These are phyloP conservation scores for Cranoglanis bouderius DNA, from an alignment of 2,113 vertebrate species.

Conservation along the genomic window DNA sequence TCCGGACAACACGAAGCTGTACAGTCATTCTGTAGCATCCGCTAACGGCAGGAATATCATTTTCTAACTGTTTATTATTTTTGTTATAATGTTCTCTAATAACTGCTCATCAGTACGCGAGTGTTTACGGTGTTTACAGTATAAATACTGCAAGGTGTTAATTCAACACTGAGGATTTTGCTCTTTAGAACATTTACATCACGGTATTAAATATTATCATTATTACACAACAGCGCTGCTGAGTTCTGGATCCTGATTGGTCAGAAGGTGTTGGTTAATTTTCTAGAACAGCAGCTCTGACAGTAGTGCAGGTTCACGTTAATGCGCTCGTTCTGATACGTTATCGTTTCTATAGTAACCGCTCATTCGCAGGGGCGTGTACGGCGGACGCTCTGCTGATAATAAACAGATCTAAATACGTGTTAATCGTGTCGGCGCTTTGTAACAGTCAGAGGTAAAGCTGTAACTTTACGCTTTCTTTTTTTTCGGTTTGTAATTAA, in stretches of 20 bases:
- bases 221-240: not conserved
- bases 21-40: not conserved
- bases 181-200: not conserved
- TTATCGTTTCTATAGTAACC: not conserved
- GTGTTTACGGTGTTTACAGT: not conserved
- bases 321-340: not conserved
- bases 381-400: not conserved
- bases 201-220: not conserved
- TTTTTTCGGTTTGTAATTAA: no score
- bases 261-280: not conserved
- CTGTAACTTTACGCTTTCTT: no score
- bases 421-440: not conserved
- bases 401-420: not conserved
- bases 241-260: not conserved
- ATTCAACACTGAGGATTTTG: not conserved
- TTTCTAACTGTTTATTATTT: no score
- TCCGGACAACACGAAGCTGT: not conserved
- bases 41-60: not conserved
- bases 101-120: not conserved
- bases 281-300: not conserved
- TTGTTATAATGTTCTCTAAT: not conserved
- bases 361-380: not conserved
- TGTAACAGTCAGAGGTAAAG: not conserved
- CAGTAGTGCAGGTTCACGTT: not conserved
- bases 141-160: no score